These are phyloP conservation scores for Ophiodon elongatus DNA, from an alignment of 2,113 vertebrate genomes.

Conservation along the genomic window DNA sequence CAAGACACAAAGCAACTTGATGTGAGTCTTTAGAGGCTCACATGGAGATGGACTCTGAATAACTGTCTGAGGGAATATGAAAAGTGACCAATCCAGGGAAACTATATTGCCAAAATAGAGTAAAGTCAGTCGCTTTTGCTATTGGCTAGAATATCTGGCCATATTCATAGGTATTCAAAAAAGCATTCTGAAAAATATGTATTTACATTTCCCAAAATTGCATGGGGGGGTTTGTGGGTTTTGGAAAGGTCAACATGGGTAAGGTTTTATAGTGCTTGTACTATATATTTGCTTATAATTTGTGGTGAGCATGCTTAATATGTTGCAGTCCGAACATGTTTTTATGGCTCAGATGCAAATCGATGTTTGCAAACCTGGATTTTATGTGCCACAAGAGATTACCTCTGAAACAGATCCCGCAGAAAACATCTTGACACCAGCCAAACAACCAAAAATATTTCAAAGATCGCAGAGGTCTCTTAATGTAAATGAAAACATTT, in stretches of 20 bases:
- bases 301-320: conserved; percentile 44
- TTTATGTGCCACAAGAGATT: conserved; percentile 60
- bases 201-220: conserved; percentile 66
- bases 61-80: conserved; percentile 45
- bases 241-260: conserved; percentile 44
- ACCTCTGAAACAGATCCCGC: conserved; percentile 49
- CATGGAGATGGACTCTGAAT: conserved; percentile 19
- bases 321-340: conserved; percentile 54
- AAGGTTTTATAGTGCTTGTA: conserved; percentile 37
- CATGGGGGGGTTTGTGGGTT: conserved; percentile 39
- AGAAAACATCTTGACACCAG: conserved; percentile 40
- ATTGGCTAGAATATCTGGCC: conserved; percentile 41
- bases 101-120: conserved; percentile 10
- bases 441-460: conserved; percentile 33
- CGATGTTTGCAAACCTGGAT: conserved; percentile 46
- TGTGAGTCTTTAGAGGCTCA: not conserved
- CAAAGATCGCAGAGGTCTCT: conserved; percentile 12
- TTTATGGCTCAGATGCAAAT: conserved; percentile 60
- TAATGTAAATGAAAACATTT: conserved; percentile 30
- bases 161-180: conserved; percentile 43
- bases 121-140: conserved; percentile 14
- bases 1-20: too few species aligned
- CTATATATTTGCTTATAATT: conserved; percentile 54
- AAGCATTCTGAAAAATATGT: conserved; percentile 44
- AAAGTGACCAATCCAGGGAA: conserved; percentile 45